Percentiles rank a stretch among this genome's conserved stretches.
Evolutionary conservation across 1,140 invertebrate species (phyloP).

Genomic region (Bactericera cockerelli): DNA sequence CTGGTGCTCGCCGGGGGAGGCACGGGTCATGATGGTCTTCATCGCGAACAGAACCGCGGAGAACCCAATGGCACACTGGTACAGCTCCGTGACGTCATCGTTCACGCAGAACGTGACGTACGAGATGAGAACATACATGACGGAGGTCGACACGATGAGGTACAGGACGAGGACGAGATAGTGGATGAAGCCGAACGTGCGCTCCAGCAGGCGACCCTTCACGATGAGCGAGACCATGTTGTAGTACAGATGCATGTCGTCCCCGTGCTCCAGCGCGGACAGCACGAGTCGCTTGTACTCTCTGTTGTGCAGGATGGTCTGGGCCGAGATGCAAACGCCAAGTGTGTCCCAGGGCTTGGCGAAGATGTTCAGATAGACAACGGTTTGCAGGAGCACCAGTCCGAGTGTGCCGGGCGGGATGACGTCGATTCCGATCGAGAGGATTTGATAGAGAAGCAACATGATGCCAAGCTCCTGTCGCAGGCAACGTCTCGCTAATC

Average conservation of each 20-base stretch:
- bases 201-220: constrained; percentile 43
- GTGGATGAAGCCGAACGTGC: constrained; percentile 36
- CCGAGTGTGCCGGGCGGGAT: constrained; percentile 46
- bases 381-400: constrained; percentile 20
- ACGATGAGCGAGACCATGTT: constrained; percentile 54
- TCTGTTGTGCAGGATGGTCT: constrained; percentile 22
- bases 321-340: too few relatives aligned
- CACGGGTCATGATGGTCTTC: constrained; percentile 42
- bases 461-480: constrained; percentile 26
- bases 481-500: too few relatives aligned
- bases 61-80: constrained; percentile 49
- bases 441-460: constrained; percentile 26
- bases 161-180: constrained; percentile 40
- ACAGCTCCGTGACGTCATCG: constrained; percentile 28
- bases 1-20: constrained; percentile 30
- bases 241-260: constrained; percentile 58
- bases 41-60: constrained; percentile 45
- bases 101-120: constrained; percentile 22
- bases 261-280: constrained; percentile 46
- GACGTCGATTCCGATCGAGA: constrained; percentile 37
- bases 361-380: too few relatives aligned
- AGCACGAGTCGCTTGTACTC: constrained; percentile 44
- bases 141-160: constrained; percentile 37
- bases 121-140: constrained; percentile 36
- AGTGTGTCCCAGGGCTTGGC: too few relatives aligned